phyloP scores from a whole-genome alignment of 2,113 vertebrate genomes.

The Triplophysa rosa region DNA sequence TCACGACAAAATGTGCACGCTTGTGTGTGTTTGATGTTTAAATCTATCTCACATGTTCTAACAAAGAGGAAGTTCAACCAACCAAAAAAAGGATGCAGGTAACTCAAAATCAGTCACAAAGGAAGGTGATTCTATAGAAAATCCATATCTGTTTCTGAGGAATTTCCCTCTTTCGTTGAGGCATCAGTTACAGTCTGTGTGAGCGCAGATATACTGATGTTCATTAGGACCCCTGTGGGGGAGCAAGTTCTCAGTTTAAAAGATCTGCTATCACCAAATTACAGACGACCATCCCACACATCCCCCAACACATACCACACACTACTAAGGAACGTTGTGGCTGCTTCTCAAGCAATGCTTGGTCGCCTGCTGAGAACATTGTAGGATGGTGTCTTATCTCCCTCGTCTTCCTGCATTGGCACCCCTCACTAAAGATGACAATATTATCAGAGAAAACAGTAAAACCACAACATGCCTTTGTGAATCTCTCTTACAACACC shows the following conservation, averaged over 20 bases:
- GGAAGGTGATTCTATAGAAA: background rate
- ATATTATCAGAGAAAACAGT: constrained; percentile 44
- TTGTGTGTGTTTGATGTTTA: background rate
- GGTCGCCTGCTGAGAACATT: constrained; percentile 37
- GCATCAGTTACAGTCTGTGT: constrained; percentile 46
- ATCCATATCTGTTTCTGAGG: background rate
- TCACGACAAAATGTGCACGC: no score
- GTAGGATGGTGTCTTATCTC: background rate
- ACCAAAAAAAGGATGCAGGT: background rate
- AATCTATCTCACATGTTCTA: background rate
- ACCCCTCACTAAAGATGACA: background rate
- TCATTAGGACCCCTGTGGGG: background rate
- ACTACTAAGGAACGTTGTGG: constrained; percentile 24
- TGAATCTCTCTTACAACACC: constrained; percentile 36
- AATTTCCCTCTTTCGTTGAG: background rate
- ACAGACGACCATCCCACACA: constrained; percentile 16
- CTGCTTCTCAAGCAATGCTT: constrained; percentile 34
- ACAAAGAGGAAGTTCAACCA: background rate
- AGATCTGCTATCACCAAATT: constrained; percentile 44
- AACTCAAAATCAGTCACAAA: background rate
- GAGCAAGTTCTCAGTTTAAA: background rate
- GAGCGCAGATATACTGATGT: constrained; percentile 48
- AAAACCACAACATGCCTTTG: background rate
- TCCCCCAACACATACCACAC: background rate
- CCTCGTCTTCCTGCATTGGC: background rate